These are phyloP conservation scores for Mola mola DNA, from an alignment of 2,113 vertebrate genomes.

Conservation along the genomic window DNA sequence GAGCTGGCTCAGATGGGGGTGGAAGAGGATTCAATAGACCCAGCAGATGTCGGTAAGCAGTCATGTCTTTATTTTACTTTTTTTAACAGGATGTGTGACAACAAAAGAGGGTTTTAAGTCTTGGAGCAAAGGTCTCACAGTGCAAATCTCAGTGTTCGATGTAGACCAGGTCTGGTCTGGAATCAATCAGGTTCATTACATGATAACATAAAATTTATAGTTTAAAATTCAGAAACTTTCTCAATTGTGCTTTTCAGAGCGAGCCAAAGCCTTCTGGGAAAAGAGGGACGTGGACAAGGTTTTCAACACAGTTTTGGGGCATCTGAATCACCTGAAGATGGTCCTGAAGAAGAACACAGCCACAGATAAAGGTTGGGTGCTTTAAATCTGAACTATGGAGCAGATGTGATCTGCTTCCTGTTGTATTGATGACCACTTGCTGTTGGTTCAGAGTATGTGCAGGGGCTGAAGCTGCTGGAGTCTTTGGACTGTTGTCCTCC, in stretches of 20 bases:
- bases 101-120: too few species aligned
- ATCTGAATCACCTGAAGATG: conserved; percentile 61
- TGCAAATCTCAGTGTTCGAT: too few species aligned
- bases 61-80: too few species aligned
- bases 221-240: too few species aligned
- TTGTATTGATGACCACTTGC: neutral
- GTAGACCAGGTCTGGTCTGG: too few species aligned
- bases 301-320: conserved; percentile 45
- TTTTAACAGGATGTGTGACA: too few species aligned
- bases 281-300: conserved; percentile 69
- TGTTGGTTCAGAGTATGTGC: conserved; percentile 68
- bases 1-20: neutral
- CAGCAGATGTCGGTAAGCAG: conserved; percentile 20
- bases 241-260: too few species aligned
- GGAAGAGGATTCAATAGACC: conserved; percentile 4
- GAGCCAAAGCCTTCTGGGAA: conserved; percentile 73
- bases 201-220: too few species aligned
- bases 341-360: conserved; percentile 65
- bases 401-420: neutral
- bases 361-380: conserved; percentile 71
- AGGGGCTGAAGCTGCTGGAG: conserved; percentile 69
- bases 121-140: too few species aligned
- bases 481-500: conserved; percentile 32
- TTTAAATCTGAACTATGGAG: too few species aligned
- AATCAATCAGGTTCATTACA: too few species aligned